A percentile compares a stretch with the other conserved stretches of the same genome.
These are phyloP conservation scores for Caerostris extrusa DNA, from an alignment of 1,140 invertebrate genomes.

Conservation along the genomic window DNA sequence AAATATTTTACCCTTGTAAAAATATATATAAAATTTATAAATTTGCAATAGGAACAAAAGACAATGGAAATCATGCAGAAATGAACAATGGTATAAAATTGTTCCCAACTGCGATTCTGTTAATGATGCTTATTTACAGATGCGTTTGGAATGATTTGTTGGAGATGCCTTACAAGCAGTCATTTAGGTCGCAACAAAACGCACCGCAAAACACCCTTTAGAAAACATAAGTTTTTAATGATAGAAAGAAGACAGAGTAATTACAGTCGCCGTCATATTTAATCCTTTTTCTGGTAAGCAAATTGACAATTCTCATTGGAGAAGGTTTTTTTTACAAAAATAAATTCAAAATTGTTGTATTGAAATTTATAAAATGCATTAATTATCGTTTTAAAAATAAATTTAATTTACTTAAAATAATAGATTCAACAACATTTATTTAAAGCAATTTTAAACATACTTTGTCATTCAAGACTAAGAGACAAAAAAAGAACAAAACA, in stretches of 20 bases:
- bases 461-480: too few species aligned
- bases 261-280: neutral
- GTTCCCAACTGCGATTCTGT: constrained; percentile 8
- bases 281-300: too few species aligned
- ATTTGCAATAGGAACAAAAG: constrained; percentile 68
- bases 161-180: neutral
- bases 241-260: neutral
- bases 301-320: too few species aligned
- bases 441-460: too few species aligned
- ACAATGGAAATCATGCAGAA: constrained; percentile 45
- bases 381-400: too few species aligned
- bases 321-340: too few species aligned
- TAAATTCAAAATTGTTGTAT: too few species aligned
- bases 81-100: constrained; percentile 41
- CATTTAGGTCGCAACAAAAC: constrained; percentile 13
- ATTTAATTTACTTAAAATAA: too few species aligned
- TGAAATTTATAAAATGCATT: too few species aligned
- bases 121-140: constrained; percentile 46
- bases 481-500: too few species aligned
- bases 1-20: constrained; percentile 7
- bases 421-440: too few species aligned
- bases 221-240: neutral
- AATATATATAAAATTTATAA: constrained; percentile 44
- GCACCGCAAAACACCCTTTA: neutral
- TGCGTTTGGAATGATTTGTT: neutral